These are phyloP conservation scores for Amblyornis subalaris DNA, from an alignment of 2,113 vertebrate species.

Conservation along the genomic window DNA sequence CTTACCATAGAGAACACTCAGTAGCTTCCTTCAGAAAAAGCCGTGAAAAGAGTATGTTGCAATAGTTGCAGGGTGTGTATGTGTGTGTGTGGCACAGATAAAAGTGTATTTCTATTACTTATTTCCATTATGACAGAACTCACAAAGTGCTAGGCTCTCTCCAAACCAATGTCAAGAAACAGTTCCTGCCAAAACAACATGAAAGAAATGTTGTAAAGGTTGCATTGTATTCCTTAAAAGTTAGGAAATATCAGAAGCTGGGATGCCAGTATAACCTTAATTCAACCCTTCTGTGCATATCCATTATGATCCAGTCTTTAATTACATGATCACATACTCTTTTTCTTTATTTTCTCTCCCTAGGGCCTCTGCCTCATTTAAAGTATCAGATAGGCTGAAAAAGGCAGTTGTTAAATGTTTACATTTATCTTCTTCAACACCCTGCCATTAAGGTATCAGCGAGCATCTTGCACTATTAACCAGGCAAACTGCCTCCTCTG, in stretches of 20 bases:
- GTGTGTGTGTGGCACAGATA: background rate
- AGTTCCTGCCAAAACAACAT: conserved; percentile 8
- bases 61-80: background rate
- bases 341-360: conserved; percentile 7
- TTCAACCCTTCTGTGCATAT: background rate
- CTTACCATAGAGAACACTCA: background rate
- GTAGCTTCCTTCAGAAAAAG: conserved; percentile 1
- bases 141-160: background rate
- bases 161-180: background rate
- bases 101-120: conserved; percentile 24
- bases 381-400: conserved; percentile 4
- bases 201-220: conserved; percentile 26
- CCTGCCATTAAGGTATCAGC: background rate
- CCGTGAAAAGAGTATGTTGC: background rate
- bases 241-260: conserved; percentile 22
- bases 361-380: background rate
- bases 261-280: conserved; percentile 16
- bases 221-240: conserved; percentile 4
- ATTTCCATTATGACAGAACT: conserved; percentile 8
- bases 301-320: background rate
- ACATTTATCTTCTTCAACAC: background rate
- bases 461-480: background rate
- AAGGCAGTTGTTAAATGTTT: background rate
- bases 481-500: background rate
- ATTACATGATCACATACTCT: background rate